These are phyloP conservation scores for Adineta ricciae DNA, from an alignment of 2,888 invertebrate genomes.

Conservation along the genomic window DNA sequence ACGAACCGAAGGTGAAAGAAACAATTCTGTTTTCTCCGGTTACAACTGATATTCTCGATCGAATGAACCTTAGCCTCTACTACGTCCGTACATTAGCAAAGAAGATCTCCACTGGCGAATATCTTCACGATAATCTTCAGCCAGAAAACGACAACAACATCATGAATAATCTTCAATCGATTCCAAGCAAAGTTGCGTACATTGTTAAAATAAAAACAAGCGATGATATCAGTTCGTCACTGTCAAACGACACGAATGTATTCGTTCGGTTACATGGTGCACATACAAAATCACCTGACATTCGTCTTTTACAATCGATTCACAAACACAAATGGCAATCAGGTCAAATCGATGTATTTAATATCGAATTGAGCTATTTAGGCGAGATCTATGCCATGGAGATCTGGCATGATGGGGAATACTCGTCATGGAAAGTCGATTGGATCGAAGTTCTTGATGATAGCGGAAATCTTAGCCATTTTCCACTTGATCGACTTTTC, in stretches of 20 bases:
- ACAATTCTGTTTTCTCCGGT: not conserved
- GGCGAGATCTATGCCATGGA: not conserved
- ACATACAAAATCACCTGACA: not conserved
- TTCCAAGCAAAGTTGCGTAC: not conserved
- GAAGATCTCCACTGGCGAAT: not conserved
- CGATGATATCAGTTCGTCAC: not conserved
- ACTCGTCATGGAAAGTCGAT: not conserved
- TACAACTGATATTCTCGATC: slow-evolving; percentile 13
- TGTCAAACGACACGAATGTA: not conserved
- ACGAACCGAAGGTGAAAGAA: slow-evolving; percentile 20
- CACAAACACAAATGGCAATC: not conserved
- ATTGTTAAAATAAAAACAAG: not conserved
- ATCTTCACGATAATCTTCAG: not conserved
- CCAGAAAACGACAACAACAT: not conserved
- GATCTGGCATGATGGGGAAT: not conserved
- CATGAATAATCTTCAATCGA: not conserved
- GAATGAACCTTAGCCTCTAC: not conserved
- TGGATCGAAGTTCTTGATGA: not conserved
- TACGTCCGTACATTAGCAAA: not conserved
- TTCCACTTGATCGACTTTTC: not conserved
- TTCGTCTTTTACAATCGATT: not conserved
- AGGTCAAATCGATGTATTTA: not conserved
- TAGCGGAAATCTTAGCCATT: not conserved
- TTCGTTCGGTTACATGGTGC: not conserved
- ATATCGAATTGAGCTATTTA: not conserved